Base-by-base conservation (phyloP, 2,113 vertebrate genomes). In the Periophthalmus modestus region DNA sequence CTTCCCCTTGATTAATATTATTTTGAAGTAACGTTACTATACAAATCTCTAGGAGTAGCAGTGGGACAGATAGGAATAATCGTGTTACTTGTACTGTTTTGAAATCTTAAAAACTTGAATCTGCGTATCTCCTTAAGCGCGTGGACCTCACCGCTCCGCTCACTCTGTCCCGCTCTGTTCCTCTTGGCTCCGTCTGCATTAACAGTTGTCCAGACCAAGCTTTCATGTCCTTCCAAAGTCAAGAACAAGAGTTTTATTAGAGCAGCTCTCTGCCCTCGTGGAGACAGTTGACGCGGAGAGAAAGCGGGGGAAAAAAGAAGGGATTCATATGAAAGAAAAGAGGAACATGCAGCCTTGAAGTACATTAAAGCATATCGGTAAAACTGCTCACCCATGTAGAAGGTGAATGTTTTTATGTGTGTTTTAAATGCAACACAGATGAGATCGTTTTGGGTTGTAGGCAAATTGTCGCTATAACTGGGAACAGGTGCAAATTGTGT, bases 191-290 rank as follows among this genome's bases (percentile, higher is more conserved):
- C 72, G 23, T 33, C 65, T 33, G 43, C 43, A 19, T 69, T 82
- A 79, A 86, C 84, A 71, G 75, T 85, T 85, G 78, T 88, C 83
- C 82, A 68, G 28, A 54, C 52, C 23, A 63, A 68, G 73, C 85
- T 91, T 87, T 89, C 62, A 91, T 86, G 78, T 86, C 54, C 83
- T 79, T 91, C 91, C 89, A 90, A 88, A 89, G 87, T 87, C 81
- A 87, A 85, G 85, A 82, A 74, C 72, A 83, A 90, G 82, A 81
- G 82, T 88, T 91, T 88, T 77, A 91, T 89, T 86, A 90, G 77
- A 83, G n/a, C 66, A 52, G 73, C 73, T 46, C 77, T 79, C 75
- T 76, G 74, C 72, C 80, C 79, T 86, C 80, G 28, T 46, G 81
- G 86, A 79, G 66, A 79, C 77, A 67, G 75, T 78, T 74, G 82